Percentiles rank a stretch among this genome's conserved stretches.
Evolutionary conservation across 2,888 invertebrate genomes (phyloP).

Genomic region (Petrophora chlorosata): DNA sequence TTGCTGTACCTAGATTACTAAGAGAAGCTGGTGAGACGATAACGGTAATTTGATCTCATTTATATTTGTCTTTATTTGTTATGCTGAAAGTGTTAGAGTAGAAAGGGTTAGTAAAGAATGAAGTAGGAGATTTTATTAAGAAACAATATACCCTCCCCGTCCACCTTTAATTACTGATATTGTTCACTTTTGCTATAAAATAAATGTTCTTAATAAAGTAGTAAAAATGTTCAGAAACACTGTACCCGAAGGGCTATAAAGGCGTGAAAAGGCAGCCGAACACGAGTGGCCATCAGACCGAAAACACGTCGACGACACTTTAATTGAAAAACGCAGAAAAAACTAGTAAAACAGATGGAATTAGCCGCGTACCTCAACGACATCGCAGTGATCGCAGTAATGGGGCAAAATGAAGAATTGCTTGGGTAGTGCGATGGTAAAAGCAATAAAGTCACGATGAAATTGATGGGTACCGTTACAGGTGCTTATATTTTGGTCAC

Average conservation of each 20-base stretch:
- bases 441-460: conserved; percentile 36
- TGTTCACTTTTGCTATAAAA: background rate
- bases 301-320: conserved; percentile 53
- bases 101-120: too few species aligned
- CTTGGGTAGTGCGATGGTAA: too few species aligned
- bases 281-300: conserved; percentile 54
- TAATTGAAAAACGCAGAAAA: conserved; percentile 63
- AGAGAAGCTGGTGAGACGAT: too few species aligned
- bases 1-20: too few species aligned
- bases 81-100: too few species aligned
- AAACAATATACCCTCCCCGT: too few species aligned
- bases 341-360: conserved; percentile 53
- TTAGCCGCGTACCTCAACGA: conserved; percentile 47
- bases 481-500: background rate
- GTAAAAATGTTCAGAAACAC: conserved; percentile 30
- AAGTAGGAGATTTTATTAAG: too few species aligned
- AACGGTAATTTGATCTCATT: too few species aligned
- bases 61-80: too few species aligned
- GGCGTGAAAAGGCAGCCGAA: conserved; percentile 52
- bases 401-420: conserved; percentile 45
- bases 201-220: background rate
- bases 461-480: conserved; percentile 51
- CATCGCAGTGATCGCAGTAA: too few species aligned
- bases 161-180: too few species aligned
- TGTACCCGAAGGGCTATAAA: conserved; percentile 49